Conservation (phyloP, 2,888 invertebrate species). For the Eupithecia subumbrata region DNA sequence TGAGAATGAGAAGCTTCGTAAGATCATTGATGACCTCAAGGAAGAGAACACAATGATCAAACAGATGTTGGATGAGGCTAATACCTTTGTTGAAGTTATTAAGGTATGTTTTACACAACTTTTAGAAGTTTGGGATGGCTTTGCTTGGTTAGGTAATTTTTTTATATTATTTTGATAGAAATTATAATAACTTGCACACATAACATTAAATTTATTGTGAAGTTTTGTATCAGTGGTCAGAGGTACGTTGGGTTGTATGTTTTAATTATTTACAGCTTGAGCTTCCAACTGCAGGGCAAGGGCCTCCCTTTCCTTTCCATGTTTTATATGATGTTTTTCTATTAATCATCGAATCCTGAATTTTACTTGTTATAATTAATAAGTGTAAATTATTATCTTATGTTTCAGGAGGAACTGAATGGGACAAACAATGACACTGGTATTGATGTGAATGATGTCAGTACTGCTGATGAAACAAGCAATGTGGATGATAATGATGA, state of each 20-base stretch:
- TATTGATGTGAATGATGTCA: conserved; percentile 80
- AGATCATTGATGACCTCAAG: conserved; percentile 79
- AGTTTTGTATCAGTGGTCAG: neutral
- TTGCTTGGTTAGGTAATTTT: neutral
- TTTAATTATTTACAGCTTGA: neutral
- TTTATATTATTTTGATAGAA: too few species aligned
- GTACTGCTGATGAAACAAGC: conserved; percentile 74
- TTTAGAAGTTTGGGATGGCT: neutral
- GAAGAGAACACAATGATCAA: conserved; percentile 88
- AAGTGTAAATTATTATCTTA: neutral
- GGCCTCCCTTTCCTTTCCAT: neutral
- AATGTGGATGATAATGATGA: conserved; percentile 65
- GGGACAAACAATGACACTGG: conserved; percentile 83
- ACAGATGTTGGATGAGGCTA: conserved; percentile 90
- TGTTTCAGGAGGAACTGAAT: conserved; percentile 84
- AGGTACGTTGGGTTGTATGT: neutral
- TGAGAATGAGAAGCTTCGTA: conserved; percentile 86
- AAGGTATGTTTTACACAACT: conserved; percentile 76
- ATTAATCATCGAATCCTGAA: neutral
- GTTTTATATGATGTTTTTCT: neutral
- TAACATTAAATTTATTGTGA: neutral
- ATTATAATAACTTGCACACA: neutral
- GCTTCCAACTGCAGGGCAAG: neutral
- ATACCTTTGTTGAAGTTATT: conserved; percentile 89
- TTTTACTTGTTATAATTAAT: neutral